Base-by-base conservation (phyloP, 2,888 invertebrate species). In the Papilio elwesi region DNA sequence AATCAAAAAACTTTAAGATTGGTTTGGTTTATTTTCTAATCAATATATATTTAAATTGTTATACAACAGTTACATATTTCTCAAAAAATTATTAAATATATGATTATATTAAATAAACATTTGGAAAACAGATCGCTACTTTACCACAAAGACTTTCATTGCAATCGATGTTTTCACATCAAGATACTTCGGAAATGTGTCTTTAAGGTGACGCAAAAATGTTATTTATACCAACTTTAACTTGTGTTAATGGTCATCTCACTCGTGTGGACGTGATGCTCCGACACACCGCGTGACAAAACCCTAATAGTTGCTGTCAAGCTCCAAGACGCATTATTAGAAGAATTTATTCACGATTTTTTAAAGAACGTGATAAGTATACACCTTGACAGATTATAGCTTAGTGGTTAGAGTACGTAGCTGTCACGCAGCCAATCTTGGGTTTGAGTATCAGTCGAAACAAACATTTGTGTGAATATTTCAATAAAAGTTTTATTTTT, bases 251-350 rank as follows among this genome's bases (percentile, higher is more conserved):
- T 87, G 76, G 82, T 83, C 79, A 79, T 83, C 79, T 82, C 76
- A 76, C 77, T 78, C 78, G 77, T 83, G 79, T 74, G 76, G 78
- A 88, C 91, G 90, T 91, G 90, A 90, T 85, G 86, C 84, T 81
- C 79, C 78, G 83, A 87, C 86, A 79, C 74, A 81, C 82, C 77
- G 78, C 90, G 90, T 92, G 91, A 91, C 91, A 91, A 86, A 84
- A 81, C 78, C 80, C 83, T 90, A 90, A 91, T 90, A 88, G 85
- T 86, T 81, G 84, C 87, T 90, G 91, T 91, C 90, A 86, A 82
- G 83, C 74, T 79, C 78, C 78, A 81, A 80, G 83, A 83, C 67
- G 68, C 52, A 72, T 59, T 51, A 64, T 74, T 68, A 71, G 73
- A 62, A 52, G 66, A 57, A 71, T 74, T 73, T 52, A 53, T 47